phyloP scores from a whole-genome alignment of 2,888 invertebrate genomes.

The Phaonia tiefii region DNA sequence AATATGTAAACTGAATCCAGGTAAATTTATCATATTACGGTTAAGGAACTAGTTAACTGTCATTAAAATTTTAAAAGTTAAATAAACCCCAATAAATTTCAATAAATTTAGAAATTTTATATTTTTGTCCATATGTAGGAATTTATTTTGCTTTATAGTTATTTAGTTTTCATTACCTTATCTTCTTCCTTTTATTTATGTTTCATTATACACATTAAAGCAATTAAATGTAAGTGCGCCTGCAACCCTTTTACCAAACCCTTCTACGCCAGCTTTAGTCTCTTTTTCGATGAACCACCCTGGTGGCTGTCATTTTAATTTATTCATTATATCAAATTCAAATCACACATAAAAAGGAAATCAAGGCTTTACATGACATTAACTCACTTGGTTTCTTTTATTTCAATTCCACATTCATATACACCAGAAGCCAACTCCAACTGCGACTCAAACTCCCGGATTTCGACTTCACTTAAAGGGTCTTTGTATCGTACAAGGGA shows the following conservation, averaged over 20 bases:
- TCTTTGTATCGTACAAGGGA: too few species aligned
- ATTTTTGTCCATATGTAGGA: too few species aligned
- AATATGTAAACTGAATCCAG: too few species aligned
- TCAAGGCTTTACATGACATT: conserved; percentile 24
- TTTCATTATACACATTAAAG: conserved; percentile 35
- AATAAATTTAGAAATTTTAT: not conserved
- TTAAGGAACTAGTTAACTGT: too few species aligned
- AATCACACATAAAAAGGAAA: conserved; percentile 36
- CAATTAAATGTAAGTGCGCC: conserved; percentile 11
- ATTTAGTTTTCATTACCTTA: conserved; percentile 18
- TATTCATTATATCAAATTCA: conserved; percentile 44
- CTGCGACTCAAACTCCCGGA: too few species aligned
- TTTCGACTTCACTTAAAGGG: too few species aligned
- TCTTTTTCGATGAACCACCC: conserved; percentile 9
- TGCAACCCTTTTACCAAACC: not conserved
- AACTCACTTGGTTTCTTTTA: conserved; percentile 27
- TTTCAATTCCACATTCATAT: conserved; percentile 17
- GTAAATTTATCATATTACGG: too few species aligned
- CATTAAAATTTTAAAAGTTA: too few species aligned
- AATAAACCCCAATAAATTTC: too few species aligned
- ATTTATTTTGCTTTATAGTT: conserved; percentile 9
- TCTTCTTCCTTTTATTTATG: conserved; percentile 23
- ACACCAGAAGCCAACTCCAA: not conserved
- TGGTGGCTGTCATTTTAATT: conserved; percentile 18
- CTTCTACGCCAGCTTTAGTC: not conserved